phyloP scores from a whole-genome alignment of 2,888 invertebrate genomes.

The Drosophila meridiana region DNA sequence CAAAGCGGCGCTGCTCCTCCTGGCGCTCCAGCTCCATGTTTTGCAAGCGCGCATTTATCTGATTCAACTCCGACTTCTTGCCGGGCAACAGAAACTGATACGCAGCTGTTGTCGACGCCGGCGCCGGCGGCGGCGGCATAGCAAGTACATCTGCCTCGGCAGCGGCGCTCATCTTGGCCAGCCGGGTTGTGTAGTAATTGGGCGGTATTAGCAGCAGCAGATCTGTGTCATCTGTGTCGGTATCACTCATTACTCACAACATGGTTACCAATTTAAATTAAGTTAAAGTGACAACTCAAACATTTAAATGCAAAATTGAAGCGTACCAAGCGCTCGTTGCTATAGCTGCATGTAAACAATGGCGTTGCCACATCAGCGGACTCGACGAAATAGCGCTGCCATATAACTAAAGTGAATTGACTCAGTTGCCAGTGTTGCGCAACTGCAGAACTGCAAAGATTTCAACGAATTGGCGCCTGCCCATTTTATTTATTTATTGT shows the following conservation, averaged over 20 bases:
- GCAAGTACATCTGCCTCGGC: slow-evolving; percentile 59
- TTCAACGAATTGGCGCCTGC: background rate
- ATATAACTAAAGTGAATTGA: background rate
- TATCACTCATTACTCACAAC: slow-evolving; percentile 78
- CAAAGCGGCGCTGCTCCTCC: slow-evolving; percentile 54
- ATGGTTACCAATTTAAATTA: slow-evolving; percentile 11
- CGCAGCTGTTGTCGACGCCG: slow-evolving; percentile 61
- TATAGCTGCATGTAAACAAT: slow-evolving; percentile 48
- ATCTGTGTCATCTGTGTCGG: slow-evolving; percentile 93
- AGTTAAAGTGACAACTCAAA: slow-evolving; percentile 13
- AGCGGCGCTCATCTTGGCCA: slow-evolving; percentile 78
- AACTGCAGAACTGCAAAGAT: background rate
- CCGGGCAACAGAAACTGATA: slow-evolving; percentile 74
- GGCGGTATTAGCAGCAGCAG: slow-evolving; percentile 92
- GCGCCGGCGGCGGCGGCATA: slow-evolving; percentile 65
- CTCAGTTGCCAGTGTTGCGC: background rate
- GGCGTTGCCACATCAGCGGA: background rate
- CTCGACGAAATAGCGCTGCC: background rate
- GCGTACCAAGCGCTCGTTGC: slow-evolving; percentile 44
- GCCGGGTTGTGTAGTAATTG: slow-evolving; percentile 87
- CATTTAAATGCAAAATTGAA: slow-evolving; percentile 28
- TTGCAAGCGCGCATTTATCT: slow-evolving; percentile 80
- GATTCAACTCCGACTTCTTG: slow-evolving; percentile 80
- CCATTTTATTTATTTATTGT: background rate
- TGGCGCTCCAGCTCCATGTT: slow-evolving; percentile 66